Base-by-base conservation (phyloP, 2,797 vertebrate species). In the Hippoglossus hippoglossus region DNA sequence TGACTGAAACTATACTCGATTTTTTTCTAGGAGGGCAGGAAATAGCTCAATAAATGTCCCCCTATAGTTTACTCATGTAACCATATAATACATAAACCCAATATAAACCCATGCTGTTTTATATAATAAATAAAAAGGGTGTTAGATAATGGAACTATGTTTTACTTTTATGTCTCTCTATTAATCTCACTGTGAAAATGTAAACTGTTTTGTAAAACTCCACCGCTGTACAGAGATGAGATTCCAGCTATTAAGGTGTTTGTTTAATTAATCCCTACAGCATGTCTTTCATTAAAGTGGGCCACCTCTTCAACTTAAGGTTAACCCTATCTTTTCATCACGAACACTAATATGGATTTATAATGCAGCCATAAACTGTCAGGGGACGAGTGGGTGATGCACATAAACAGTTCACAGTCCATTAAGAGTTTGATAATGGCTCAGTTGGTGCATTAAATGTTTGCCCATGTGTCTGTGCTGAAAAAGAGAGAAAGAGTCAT, bases 1-100 rank as follows among this genome's bases (percentile, higher is more conserved):
- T 88, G 90, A 89, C 79, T 87, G 90, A 89, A 91, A 91, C 83
- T 63, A 54, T 71, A 83, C 91, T 91, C 22, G 68, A 86, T 88
- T 84, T 82, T 84, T 57, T 88, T 53, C 87, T 53, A 86, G 86
- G 84, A 82, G 64, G 69, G 70, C 54, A 77, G 57, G 58, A 80
- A 84, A 85, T 71, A 55, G 44, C 25, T 36, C 25, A 68, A 79
- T 75, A 66, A 64, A 83, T 73, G 82, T 68, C 31, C 28, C 41
- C 16, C 57, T 13, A 46, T 72, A 24, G 9, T 86, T 82, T 77
- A 54, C 49, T 57, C 0, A 0, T 57, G 21, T 12, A 53, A 72
- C 41, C 68, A 71, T 74, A 64, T 39, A 21, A 31, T 25, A 12
- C 9, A 59, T 15, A 39, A 66, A 50, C 4, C 59, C 18, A 26